Base-by-base conservation (phyloP, 2,113 vertebrate species). In the Tenrec ecaudatus region DNA sequence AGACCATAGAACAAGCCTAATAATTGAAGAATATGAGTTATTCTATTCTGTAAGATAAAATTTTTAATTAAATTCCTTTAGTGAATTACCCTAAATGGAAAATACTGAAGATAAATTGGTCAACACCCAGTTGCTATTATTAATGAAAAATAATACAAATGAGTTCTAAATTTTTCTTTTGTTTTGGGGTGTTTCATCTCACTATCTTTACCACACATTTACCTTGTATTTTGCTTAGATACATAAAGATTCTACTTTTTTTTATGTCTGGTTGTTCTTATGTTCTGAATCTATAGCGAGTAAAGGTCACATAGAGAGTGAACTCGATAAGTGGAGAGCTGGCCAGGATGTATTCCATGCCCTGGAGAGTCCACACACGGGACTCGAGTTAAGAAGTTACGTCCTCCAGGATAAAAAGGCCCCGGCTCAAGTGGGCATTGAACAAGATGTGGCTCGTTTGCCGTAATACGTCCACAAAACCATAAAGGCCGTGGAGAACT, bases 51-150 rank as follows among this genome's bases (percentile, higher is more conserved):
- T 71, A 81, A 77, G 31, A 80, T 7, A 2, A 11, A 53, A 27
- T 85, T 75, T 93, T 92, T 71, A 94, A 82, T 88, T 69, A 92
- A 53, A 76, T 91, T 92, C 12, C 31, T 92, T 95, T 73, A 82
- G 29, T 73, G 40, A 88, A 78, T 89, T 58, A 20, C 17, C n/a
- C 36, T 87, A 71, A 93, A 57, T 68, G n/a, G 75, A 85, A 86
- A 92, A 36, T 87, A 9, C 73, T 90, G 57, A 89, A 82, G 27
- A 83, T 90, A 38, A 78, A 83, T 90, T 92, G 87, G 62, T 43
- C 58, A 82, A 3, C 19, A 90, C 6, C 17, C 38, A 47, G 5
- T 73, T 43, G 29, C 82, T 78, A 68, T 47, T 57, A 53, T 20
- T n/a, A 85, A 62, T 69, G 77, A 22, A 93, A 85, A 96, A 80